Evolutionary conservation across 1,140 invertebrate species (phyloP), one percentile per base, ranked within the genome.

Genomic region (Aphidius ervi): DNA sequence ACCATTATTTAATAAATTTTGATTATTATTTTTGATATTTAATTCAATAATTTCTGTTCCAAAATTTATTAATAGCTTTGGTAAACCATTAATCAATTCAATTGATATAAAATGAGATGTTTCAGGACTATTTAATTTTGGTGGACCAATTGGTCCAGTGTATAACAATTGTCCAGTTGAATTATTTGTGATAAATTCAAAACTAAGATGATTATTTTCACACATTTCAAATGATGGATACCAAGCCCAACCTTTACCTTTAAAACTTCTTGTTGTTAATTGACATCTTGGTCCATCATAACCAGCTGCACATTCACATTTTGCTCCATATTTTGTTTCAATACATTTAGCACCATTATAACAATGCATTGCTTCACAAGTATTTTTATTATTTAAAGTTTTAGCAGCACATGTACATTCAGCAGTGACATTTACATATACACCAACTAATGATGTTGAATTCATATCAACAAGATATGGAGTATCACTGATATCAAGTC

Each of bases 391-490:
- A 50, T 86, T 90, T 72, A 96, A 96, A 74, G 96, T 96, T 50
- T 93, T 81, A 0, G 93, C 92, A 5, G 91, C 92, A 70, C 93
- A 96, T 9, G 91, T 94, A 71, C 94, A 97, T 70, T 95, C 91
- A 0, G 92, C 89, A 66, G 93, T 83, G 1, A 95, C 90, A 71
- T 92, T 89, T 5, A 95, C 92, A 61, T 91, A 82, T 0, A 98
- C 93, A 23, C 95, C 95, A 23, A 98, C 94, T 37, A 98, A 80
- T 0, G 95, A 89, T 0, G 95, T 98, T 78, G 93, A 94, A 72
- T 98, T 99, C 6, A 96, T 91, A 80, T 98, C 98, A 0, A 98
- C 93, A 86, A 96, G 91, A 65, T 95, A 94, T 0, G 95, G 95
- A 58, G 94, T 78, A 62, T 88, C 86, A 74, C 89, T 94, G 55